phyloP scores from a whole-genome alignment of 2,797 vertebrate species.

The Sciaenops ocellatus region DNA sequence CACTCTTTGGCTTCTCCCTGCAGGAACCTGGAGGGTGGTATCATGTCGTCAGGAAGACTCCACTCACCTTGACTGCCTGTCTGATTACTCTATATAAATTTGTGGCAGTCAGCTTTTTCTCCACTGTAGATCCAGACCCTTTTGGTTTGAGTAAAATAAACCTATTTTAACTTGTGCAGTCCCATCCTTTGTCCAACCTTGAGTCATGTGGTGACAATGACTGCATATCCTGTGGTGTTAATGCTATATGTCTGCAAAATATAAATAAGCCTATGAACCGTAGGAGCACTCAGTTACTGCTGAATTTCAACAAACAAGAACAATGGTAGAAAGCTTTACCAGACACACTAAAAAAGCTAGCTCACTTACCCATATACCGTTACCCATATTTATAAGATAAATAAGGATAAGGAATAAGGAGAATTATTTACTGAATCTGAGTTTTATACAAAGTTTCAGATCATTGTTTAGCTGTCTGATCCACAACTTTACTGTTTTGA shows the following conservation, averaged over 20 bases:
- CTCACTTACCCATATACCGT: too few relatives aligned
- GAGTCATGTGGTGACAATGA: not conserved
- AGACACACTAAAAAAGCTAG: not conserved
- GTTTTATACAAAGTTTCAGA: not conserved
- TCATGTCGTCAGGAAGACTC: constrained; percentile 16
- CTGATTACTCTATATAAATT: constrained; percentile 4
- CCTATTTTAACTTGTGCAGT: not conserved
- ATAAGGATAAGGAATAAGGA: too few relatives aligned
- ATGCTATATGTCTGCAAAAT: constrained; percentile 9
- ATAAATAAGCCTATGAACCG: not conserved
- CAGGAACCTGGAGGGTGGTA: constrained; percentile 29
- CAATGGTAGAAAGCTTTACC: too few relatives aligned
- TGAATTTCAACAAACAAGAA: too few relatives aligned
- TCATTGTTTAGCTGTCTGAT: too few relatives aligned
- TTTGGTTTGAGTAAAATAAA: not conserved
- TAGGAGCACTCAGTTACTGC: not conserved
- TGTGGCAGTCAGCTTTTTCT: not conserved
- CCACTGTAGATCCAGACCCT: not conserved
- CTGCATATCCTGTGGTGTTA: not conserved
- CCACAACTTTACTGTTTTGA: too few relatives aligned
- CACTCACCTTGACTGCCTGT: constrained; percentile 17
- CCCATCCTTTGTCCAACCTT: not conserved
- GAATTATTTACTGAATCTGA: not conserved
- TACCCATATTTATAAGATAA: not conserved
- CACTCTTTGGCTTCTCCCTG: not conserved